phyloP scores from a whole-genome alignment of 2,113 vertebrate genomes.

The Brachypteracias leptosomus region DNA sequence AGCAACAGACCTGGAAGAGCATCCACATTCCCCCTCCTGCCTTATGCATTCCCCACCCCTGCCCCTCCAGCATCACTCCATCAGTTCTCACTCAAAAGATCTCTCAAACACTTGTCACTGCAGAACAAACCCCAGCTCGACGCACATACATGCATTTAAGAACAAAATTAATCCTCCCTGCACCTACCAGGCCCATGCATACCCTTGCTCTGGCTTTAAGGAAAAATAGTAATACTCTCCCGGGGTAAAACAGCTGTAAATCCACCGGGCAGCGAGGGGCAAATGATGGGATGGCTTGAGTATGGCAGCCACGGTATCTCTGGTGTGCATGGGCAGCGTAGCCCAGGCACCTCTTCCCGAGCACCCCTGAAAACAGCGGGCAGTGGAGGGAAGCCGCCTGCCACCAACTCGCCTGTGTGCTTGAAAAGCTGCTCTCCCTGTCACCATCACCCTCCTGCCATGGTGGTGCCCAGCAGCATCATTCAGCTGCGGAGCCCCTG shows the following conservation, averaged over 20 bases:
- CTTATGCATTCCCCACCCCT: background rate
- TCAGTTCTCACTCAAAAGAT: background rate
- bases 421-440: background rate
- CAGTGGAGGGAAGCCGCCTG: accelerated
- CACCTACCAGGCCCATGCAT: background rate
- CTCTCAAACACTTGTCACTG: background rate
- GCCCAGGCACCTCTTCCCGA: background rate
- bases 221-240: background rate
- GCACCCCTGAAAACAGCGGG: background rate
- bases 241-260: background rate
- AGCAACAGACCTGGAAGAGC: background rate
- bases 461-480: accelerated
- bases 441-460: background rate
- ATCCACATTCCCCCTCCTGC: background rate
- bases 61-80: background rate
- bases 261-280: background rate
- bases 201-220: background rate
- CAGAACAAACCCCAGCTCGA: accelerated
- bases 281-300: accelerated
- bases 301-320: accelerated
- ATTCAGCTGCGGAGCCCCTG: accelerated
- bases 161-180: background rate
- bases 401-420: accelerated
- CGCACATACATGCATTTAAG: accelerated
- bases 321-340: accelerated